phyloP scores from a whole-genome alignment of 1,140 invertebrate genomes.

The Saccostrea glomerata region DNA sequence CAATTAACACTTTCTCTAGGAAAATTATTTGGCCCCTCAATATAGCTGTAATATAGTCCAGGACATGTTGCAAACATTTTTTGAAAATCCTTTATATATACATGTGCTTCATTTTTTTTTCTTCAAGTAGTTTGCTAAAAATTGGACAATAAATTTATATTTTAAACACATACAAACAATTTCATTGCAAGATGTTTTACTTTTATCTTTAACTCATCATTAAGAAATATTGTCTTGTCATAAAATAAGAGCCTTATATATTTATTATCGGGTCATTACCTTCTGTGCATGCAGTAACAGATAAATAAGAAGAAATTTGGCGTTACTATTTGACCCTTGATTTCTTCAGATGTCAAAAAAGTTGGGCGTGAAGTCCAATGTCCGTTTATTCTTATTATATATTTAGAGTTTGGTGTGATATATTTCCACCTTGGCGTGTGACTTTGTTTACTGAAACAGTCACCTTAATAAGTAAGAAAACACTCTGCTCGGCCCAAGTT shows the following conservation, averaged over 20 bases:
- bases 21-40: neutral
- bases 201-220: too few relatives aligned
- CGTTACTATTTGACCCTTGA: neutral
- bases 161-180: neutral
- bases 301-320: neutral
- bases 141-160: neutral
- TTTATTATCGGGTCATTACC: neutral
- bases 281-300: too few relatives aligned
- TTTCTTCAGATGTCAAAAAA: constrained; percentile 19
- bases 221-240: neutral
- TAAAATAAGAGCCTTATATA: neutral
- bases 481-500: neutral
- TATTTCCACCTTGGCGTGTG: constrained; percentile 24
- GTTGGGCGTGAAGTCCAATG: neutral
- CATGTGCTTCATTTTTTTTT: neutral
- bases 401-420: neutral
- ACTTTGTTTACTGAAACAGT: neutral
- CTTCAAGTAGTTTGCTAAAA: neutral
- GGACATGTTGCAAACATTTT: too few relatives aligned
- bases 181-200: too few relatives aligned
- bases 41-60: neutral
- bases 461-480: constrained; percentile 18
- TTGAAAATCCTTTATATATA: too few relatives aligned
- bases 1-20: neutral
- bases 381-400: constrained; percentile 4